Base-by-base conservation (phyloP, 2,797 vertebrate species). In the Macroramphosus scolopax region DNA sequence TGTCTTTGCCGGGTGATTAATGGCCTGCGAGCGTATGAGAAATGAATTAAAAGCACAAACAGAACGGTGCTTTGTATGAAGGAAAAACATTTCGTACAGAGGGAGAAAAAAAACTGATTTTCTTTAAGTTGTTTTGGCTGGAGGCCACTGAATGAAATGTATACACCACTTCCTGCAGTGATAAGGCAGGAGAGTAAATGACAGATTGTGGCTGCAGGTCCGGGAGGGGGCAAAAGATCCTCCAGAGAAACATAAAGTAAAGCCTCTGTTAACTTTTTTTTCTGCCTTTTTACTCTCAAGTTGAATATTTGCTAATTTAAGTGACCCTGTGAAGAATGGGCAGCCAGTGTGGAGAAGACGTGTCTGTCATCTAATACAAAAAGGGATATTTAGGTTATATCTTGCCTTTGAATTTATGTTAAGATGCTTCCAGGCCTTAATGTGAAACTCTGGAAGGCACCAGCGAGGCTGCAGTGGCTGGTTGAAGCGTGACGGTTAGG, bases 1-100 rank as follows among this genome's bases (percentile, higher is more conserved):
- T 68, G 55, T 79, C 75, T 68, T 59, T 72, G 56, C 63, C 13
- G 46, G 51, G 71, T 83, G 84, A 87, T 85, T 72, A 72, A 87
- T 85, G 48, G 69, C 51, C 72, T 61, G 65, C 29, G 33, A 47
- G 56, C 12, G 9, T 32, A 62, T 63, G 73, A 82, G 58, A 80
- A 73, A 86, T 75, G 57, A 51, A 26, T 22, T 9, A 76, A 76
- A 73, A 70, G 58, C 56, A 29, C 63, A 54, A 68, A 57, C 17
- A 10, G 37, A 57, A 61, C 44, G 15, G 32, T 42, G 20, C 43
- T 28, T 39, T 37, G 40, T 10, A 25, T 25, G n/a, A 39, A 39
- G 32, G 39, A 45, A 34, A 38, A 2, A 20, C 16, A 51, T 28
- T 55, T 63, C 17, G 40, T 28, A 5, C 48, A 39, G 50, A 30